Conservation (phyloP, 2,888 invertebrate species). For the Pilophorus perplexus region DNA sequence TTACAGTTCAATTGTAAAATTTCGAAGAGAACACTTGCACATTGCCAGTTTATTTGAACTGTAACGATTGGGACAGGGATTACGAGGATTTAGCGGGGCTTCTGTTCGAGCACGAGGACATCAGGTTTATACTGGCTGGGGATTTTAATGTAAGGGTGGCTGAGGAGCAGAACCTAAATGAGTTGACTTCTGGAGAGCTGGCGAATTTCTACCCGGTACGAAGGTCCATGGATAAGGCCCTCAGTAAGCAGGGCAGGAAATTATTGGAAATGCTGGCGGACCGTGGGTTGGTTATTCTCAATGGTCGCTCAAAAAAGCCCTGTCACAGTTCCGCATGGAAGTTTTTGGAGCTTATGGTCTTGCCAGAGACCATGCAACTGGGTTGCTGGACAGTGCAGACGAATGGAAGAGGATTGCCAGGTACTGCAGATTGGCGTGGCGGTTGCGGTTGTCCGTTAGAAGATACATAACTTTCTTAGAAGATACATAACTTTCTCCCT, state of each 20-base stretch:
- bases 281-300: background rate
- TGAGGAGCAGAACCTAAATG: background rate
- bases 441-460: no score
- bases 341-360: no score
- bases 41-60: constrained; percentile 3
- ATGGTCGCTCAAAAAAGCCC: constrained; percentile 1
- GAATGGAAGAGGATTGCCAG: no score
- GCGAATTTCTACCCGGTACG: background rate
- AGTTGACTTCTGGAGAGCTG: background rate
- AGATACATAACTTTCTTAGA: no score
- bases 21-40: no score
- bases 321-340: no score
- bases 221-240: background rate
- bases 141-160: constrained; percentile 1
- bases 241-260: background rate
- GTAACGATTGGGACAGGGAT: background rate
- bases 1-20: no score
- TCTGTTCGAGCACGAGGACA: background rate
- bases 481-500: no score
- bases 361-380: no score
- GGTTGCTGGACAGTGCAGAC: no score
- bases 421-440: no score
- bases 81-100: background rate
- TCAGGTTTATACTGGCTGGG: background rate
- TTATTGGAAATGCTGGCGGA: background rate